Conservation (phyloP, 2,113 vertebrate genomes). For the Eidolon helvum region DNA sequence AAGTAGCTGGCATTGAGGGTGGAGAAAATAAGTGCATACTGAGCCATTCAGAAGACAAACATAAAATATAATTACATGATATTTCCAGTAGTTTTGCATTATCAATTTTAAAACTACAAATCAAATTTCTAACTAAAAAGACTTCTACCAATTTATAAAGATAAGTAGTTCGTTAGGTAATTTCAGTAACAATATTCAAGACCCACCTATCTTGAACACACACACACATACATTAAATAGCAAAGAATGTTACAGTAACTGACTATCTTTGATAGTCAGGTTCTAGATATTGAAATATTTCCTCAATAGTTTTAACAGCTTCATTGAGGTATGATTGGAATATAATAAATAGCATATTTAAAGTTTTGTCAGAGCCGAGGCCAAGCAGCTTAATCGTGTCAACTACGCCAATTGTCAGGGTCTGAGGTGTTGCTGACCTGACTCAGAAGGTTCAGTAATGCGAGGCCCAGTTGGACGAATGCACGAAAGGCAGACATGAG, state of each 20-base stretch:
- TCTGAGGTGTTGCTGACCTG: too few species aligned
- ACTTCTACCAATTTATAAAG: background rate
- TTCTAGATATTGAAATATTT: background rate
- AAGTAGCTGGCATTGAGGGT: background rate
- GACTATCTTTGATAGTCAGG: background rate
- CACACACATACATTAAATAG: background rate
- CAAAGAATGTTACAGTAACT: background rate
- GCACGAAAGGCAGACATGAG: too few species aligned
- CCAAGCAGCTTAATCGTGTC: too few species aligned
- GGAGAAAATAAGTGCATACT: background rate
- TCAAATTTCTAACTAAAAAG: background rate
- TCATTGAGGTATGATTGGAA: background rate
- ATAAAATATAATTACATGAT: background rate
- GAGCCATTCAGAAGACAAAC: background rate
- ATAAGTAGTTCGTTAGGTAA: background rate
- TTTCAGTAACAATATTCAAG: background rate
- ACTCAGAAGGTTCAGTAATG: too few species aligned
- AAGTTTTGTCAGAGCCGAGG: background rate
- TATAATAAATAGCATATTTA: background rate
- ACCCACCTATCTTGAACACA: background rate
- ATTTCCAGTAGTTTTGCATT: background rate
- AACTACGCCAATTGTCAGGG: too few species aligned
- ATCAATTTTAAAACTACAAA: background rate
- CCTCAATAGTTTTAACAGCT: background rate
- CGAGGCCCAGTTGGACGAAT: too few species aligned